phyloP scores from a whole-genome alignment of 2,888 invertebrate genomes.

The Thymelicus sylvestris region DNA sequence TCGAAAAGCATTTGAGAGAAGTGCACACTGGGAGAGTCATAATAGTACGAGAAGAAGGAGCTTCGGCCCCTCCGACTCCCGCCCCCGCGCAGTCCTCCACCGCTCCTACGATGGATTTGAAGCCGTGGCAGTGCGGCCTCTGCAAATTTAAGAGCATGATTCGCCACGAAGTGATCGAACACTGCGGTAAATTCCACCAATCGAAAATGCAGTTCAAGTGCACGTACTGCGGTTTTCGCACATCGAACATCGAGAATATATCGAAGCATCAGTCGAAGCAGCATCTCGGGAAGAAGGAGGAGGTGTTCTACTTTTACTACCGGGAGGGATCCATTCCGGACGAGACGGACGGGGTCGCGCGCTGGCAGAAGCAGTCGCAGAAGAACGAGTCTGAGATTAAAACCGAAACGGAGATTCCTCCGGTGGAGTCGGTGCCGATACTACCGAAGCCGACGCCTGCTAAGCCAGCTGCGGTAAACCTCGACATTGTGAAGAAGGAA shows the following conservation, averaged over 20 bases:
- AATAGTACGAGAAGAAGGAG: constrained; percentile 65
- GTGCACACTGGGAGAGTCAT: constrained; percentile 81
- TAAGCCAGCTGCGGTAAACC: constrained; percentile 49
- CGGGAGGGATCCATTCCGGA: constrained; percentile 68
- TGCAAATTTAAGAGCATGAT: constrained; percentile 86
- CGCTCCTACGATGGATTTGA: constrained; percentile 78
- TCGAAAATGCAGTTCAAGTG: constrained; percentile 90
- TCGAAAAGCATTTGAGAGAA: constrained; percentile 88
- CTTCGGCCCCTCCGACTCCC: constrained; percentile 46
- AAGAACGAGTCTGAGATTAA: constrained; percentile 52
- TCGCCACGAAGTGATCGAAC: constrained; percentile 85
- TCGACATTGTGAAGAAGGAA: constrained; percentile 72
- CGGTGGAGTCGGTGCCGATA: constrained; percentile 23
- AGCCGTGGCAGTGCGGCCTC: constrained; percentile 89
- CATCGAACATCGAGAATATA: constrained; percentile 82
- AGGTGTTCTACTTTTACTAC: constrained; percentile 83
- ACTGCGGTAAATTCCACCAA: constrained; percentile 85
- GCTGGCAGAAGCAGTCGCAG: constrained; percentile 69
- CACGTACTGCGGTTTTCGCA: constrained; percentile 85
- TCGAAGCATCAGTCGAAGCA: constrained; percentile 85
- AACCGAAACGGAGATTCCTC: constrained; percentile 36
- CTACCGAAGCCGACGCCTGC: constrained; percentile 35
- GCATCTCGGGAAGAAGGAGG: constrained; percentile 75
- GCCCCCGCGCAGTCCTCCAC: constrained; percentile 37
- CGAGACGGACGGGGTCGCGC: constrained; percentile 60